phyloP scores from a whole-genome alignment of 1,140 invertebrate species.

The Ectropis grisescens region DNA sequence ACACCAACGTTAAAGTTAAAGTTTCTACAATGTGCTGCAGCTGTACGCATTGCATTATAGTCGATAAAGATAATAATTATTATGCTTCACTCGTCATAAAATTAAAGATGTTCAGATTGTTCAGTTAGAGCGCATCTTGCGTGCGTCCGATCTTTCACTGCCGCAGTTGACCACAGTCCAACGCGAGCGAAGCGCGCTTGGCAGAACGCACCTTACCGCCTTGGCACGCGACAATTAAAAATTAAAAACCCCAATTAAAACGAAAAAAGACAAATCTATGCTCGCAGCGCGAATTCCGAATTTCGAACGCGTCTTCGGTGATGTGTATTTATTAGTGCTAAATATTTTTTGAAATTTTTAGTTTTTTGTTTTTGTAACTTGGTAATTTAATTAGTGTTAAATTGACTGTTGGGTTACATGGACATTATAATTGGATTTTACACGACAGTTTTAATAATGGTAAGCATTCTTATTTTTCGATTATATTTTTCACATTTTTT shows the following conservation, averaged over 20 bases:
- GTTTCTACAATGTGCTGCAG: too few species aligned
- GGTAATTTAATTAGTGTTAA: slow-evolving; percentile 1
- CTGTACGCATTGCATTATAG: too few species aligned
- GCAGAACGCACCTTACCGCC: slow-evolving; percentile 13
- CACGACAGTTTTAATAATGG: slow-evolving; percentile 4
- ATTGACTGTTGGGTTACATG: slow-evolving; percentile 1
- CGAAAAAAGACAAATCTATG: slow-evolving; percentile 37
- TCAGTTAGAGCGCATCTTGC: not conserved
- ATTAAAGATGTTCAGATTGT: too few species aligned
- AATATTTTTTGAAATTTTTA: slow-evolving; percentile 1
- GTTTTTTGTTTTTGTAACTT: too few species aligned
- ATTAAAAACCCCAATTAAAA: too few species aligned
- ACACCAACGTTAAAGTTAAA: too few species aligned
- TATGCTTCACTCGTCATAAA: too few species aligned
- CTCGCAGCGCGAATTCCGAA: slow-evolving; percentile 29
- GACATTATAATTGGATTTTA: slow-evolving; percentile 3
- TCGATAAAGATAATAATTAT: too few species aligned
- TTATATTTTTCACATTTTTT: slow-evolving; percentile 6
- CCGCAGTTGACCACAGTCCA: slow-evolving; percentile 58
- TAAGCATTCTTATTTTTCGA: too few species aligned
- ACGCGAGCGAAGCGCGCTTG: slow-evolving; percentile 40
- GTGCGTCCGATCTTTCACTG: slow-evolving; percentile 1
- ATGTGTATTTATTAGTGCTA: slow-evolving; percentile 18
- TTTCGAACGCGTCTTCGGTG: slow-evolving; percentile 31
- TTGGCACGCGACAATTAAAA: slow-evolving; percentile 26